Percentiles rank a stretch among this genome's conserved stretches.
Evolutionary conservation across 2,113 vertebrate species (phyloP).

Genomic region (Periophthalmodon schlosseri): DNA sequence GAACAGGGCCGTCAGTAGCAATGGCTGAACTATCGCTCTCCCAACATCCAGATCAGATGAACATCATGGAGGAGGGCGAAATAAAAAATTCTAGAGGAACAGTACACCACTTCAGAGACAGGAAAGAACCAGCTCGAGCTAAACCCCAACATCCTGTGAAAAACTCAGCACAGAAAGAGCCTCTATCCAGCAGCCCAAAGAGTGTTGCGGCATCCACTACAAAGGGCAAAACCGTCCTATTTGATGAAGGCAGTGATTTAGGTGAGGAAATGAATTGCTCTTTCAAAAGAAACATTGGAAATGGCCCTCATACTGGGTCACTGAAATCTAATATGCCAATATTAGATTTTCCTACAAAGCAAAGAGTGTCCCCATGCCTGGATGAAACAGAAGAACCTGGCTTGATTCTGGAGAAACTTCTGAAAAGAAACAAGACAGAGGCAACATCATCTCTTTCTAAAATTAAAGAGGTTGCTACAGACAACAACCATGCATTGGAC

Average conservation of each 20-base stretch:
- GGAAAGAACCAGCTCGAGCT: constrained; percentile 52
- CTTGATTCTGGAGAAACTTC: constrained; percentile 69
- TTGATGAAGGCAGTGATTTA: constrained; percentile 3
- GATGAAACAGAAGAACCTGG: constrained; percentile 37
- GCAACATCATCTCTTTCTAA: constrained; percentile 21
- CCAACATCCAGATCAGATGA: constrained; percentile 29
- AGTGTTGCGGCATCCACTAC: constrained; percentile 21
- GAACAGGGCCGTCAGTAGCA: constrained; percentile 17
- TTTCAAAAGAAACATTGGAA: constrained; percentile 6
- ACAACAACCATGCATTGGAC: background rate
- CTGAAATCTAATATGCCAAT: constrained; percentile 9
- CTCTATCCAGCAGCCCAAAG: constrained; percentile 44
- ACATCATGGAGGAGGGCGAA: constrained; percentile 30
- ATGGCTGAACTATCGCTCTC: constrained; percentile 16
- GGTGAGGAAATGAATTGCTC: constrained; percentile 28
- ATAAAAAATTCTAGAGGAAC: constrained; percentile 42
- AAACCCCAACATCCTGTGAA: constrained; percentile 59
- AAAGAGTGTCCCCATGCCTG: constrained; percentile 8
- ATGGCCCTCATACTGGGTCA: constrained; percentile 22
- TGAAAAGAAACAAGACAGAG: constrained; percentile 60
- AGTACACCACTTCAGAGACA: constrained; percentile 47
- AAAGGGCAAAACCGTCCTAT: constrained; percentile 24
- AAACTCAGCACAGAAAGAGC: constrained; percentile 56
- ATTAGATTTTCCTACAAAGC: background rate
- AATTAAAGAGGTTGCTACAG: constrained; percentile 35